A percentile compares a stretch with the other conserved stretches of the same genome.
These are phyloP conservation scores for Caenorhabditis imperialis DNA, from an alignment of 2,888 invertebrate genomes.

Conservation along the genomic window DNA sequence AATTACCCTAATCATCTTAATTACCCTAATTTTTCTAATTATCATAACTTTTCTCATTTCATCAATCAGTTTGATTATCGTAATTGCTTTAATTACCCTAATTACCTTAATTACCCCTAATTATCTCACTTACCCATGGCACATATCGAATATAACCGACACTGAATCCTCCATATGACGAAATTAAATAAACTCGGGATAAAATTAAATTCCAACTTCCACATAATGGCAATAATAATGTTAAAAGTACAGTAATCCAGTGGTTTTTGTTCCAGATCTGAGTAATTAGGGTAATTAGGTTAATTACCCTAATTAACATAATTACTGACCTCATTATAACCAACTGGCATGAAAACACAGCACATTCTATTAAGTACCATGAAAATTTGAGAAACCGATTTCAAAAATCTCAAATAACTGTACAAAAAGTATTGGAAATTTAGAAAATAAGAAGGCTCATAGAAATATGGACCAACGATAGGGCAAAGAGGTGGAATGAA, in stretches of 20 bases:
- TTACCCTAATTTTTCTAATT: too few species aligned
- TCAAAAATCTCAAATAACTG: slow-evolving; percentile 5
- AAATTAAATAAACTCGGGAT: neutral
- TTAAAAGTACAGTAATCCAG: neutral
- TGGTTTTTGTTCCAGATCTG: slow-evolving; percentile 16
- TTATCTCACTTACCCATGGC: too few species aligned
- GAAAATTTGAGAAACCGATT: slow-evolving; percentile 35
- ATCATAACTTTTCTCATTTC: too few species aligned
- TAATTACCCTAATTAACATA: too few species aligned
- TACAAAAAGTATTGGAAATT: neutral
- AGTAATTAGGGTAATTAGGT: neutral
- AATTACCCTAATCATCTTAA: too few species aligned
- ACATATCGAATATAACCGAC: too few species aligned
- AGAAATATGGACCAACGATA: slow-evolving; percentile 22
- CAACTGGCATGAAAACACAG: slow-evolving; percentile 19
- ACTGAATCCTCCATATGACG: too few species aligned
- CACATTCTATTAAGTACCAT: slow-evolving; percentile 37
- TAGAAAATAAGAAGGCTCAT: slow-evolving; percentile 1
- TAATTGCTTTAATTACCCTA: too few species aligned
- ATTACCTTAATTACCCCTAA: too few species aligned
- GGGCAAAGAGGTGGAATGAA: slow-evolving; percentile 32
- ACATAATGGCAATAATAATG: slow-evolving; percentile 1
- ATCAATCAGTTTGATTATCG: too few species aligned
- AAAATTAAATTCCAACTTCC: slow-evolving; percentile 29
- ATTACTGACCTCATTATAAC: neutral